Evolutionary conservation across 1,140 invertebrate species (phyloP).

Genomic region (Drosophila jambulina): DNA sequence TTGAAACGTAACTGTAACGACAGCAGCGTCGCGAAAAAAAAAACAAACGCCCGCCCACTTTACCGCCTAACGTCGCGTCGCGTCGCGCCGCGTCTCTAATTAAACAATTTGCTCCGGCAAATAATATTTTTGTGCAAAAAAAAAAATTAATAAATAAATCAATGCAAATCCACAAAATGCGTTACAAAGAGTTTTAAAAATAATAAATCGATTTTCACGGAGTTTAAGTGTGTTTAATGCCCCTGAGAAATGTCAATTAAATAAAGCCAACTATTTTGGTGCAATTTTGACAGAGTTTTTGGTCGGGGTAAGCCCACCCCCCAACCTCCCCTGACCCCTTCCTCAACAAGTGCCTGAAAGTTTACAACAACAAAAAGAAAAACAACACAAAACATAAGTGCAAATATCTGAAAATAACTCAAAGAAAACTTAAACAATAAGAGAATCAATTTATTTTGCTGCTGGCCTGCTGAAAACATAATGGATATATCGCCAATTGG

Average conservation of each 20-base stretch:
- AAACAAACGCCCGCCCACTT: slow-evolving; percentile 28
- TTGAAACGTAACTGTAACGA: slow-evolving; percentile 58
- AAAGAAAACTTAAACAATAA: slow-evolving; percentile 38
- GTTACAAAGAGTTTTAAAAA: slow-evolving; percentile 41
- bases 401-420: slow-evolving; percentile 13
- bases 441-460: slow-evolving; percentile 1
- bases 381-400: slow-evolving; percentile 32
- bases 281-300: slow-evolving; percentile 28
- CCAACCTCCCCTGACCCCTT: neutral
- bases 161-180: slow-evolving; percentile 29
- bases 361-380: slow-evolving; percentile 25
- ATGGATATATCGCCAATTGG: slow-evolving; percentile 77
- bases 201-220: slow-evolving; percentile 1
- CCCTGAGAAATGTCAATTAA: slow-evolving; percentile 38
- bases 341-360: slow-evolving; percentile 48
- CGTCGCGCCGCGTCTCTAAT: slow-evolving; percentile 51
- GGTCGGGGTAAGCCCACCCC: slow-evolving; percentile 17
- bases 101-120: slow-evolving; percentile 47
- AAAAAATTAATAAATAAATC: slow-evolving; percentile 15
- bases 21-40: slow-evolving; percentile 26
- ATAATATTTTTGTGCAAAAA: slow-evolving; percentile 12
- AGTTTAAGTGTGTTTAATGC: slow-evolving; percentile 22
- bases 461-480: slow-evolving; percentile 51
- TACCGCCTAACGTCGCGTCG: slow-evolving; percentile 20
- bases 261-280: slow-evolving; percentile 36